Base-by-base conservation (phyloP, 1,140 invertebrate genomes). In the Drosophila nannoptera region DNA sequence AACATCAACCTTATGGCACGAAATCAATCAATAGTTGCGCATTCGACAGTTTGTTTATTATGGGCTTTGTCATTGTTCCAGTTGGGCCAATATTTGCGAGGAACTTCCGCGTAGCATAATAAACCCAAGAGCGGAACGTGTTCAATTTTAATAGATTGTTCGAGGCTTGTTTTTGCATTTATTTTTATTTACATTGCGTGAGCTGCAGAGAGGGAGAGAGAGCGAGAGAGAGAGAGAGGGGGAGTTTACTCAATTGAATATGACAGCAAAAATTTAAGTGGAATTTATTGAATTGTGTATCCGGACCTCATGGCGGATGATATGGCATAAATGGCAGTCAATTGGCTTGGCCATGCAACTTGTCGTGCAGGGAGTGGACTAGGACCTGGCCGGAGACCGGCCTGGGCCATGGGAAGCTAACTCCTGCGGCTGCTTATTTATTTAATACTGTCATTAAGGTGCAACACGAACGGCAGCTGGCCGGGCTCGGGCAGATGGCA, bases 341-440 rank as follows among this genome's bases (percentile, higher is more conserved):
- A 40, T 31, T 35, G 48, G n/a, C 42, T n/a, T 59, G 16, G 35
- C 49, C 29, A 66, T 33, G 54, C 46, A 32, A 35, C 36, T 22
- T 50, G 50, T n/a, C 8, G 43, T 43, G 48, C 42, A 52, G 60
- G 58, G 14, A 12, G 11, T 50, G 31, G 58, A 11, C 45, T n/a
- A 12, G 22, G 63, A 16, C 36, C 12, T 45, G 43, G 12, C 29
- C 35, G 29, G 33, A 16, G 22, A 36, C 16, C 14, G 4, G 16
- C 7, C 7, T 43, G 6, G 5, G 12, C 12, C 40, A 5, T 12
- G 49, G 8, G 11, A 9, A 12, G 14, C 9, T 40, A 7, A 12
- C n/a, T n/a, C 7, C 70, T 61, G 60, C 56, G 11, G 29, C 71
- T 69, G 35, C 48, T 82, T 82, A 82, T 82, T 82, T 81, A 80